These are phyloP conservation scores for Symphodus melops DNA, from an alignment of 2,113 vertebrate genomes.

Conservation along the genomic window DNA sequence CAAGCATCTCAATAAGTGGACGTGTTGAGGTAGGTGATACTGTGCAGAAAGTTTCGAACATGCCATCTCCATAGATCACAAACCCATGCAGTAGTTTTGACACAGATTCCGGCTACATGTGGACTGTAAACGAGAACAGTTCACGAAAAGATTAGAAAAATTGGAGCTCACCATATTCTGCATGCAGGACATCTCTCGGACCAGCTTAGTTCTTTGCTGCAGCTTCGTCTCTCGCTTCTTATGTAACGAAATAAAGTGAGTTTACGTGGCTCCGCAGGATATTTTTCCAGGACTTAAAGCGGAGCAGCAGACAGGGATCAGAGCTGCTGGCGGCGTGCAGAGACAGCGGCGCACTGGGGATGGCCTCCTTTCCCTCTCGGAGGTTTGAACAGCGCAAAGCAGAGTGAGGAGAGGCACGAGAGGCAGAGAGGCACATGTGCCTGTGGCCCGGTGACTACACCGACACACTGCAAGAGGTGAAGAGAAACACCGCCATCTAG, in stretches of 20 bases:
- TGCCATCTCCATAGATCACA: not conserved
- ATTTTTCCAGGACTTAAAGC: constrained; percentile 3
- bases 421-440: constrained; percentile 36
- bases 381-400: constrained; percentile 70
- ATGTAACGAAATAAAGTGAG: constrained; percentile 1
- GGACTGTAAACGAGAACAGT: not conserved
- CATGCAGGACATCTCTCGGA: constrained; percentile 62
- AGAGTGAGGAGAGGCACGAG: constrained; percentile 31
- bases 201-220: constrained; percentile 29
- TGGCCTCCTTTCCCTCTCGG: constrained; percentile 75
- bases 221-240: constrained; percentile 19
- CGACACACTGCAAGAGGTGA: not conserved
- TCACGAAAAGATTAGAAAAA: not conserved
- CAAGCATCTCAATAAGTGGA: not conserved
- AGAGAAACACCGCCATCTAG: constrained; percentile 51
- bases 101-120: constrained; percentile 8
- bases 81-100: not conserved
- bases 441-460: not conserved
- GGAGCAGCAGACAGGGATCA: not conserved
- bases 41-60: constrained; percentile 35
- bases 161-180: constrained; percentile 69
- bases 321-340: constrained; percentile 10
- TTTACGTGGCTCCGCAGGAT: constrained; percentile 38
- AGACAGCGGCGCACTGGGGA: constrained; percentile 19
- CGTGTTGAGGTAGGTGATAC: not conserved